Evolutionary conservation across 2,888 invertebrate species (phyloP).

Genomic region (Punctoribates punctum): DNA sequence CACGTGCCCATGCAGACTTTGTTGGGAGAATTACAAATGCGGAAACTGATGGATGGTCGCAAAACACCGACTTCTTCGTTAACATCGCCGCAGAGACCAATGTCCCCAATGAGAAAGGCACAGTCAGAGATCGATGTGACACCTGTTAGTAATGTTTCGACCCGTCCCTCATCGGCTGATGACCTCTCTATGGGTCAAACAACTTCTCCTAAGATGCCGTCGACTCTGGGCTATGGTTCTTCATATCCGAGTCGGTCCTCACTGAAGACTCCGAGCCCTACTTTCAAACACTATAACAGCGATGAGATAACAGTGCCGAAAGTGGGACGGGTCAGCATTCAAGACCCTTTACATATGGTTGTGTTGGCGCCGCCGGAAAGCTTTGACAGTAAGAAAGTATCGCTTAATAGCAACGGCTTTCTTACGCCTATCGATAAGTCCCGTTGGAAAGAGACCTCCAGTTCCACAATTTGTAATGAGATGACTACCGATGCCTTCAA

Average conservation of each 20-base stretch:
- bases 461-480: conserved; percentile 43
- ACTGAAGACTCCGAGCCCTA: conserved; percentile 29
- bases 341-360: conserved; percentile 22
- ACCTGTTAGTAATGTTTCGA: conserved; percentile 10
- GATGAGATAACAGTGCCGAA: conserved; percentile 30
- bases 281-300: conserved; percentile 1
- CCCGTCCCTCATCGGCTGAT: conserved; percentile 43
- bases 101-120: conserved; percentile 37
- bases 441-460: conserved; percentile 43
- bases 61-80: background rate
- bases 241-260: background rate
- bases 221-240: background rate
- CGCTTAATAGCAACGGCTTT: background rate
- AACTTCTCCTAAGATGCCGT: background rate
- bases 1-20: background rate
- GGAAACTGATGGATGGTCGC: background rate
- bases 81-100: background rate
- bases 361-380: conserved; percentile 22
- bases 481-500: conserved; percentile 43
- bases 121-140: conserved; percentile 38
- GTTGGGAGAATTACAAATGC: background rate
- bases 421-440: conserved; percentile 24
- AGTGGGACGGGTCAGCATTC: conserved; percentile 25
- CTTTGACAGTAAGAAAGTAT: background rate
- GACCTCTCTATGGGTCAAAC: conserved; percentile 32